A percentile compares a stretch with the other conserved stretches of the same genome.
Conservation (phyloP, 1,140 invertebrate genomes). For the honey bee (Apis mellifera) region DNA sequence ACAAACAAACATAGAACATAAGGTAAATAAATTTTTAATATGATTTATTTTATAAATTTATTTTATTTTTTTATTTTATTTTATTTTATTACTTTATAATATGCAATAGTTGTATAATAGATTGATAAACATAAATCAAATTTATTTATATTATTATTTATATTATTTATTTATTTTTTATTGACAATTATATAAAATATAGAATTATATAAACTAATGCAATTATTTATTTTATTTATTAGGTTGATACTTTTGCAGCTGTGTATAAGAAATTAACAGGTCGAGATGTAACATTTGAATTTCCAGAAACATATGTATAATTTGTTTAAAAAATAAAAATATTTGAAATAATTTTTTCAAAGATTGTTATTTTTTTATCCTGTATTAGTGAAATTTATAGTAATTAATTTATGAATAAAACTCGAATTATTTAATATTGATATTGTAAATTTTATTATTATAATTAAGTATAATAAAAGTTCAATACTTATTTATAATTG, state of each 20-base stretch:
- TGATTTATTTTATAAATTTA: background rate
- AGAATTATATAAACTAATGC: background rate
- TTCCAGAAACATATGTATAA: slow-evolving; percentile 98
- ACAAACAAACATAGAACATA: slow-evolving; percentile 99
- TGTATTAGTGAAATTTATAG: background rate
- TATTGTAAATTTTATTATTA: background rate
- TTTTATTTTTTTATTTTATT: background rate
- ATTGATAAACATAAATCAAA: background rate
- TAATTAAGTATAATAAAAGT: background rate
- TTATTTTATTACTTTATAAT: background rate
- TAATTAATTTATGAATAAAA: too few relatives aligned
- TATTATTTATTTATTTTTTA: background rate
- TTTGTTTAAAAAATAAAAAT: slow-evolving; percentile 81
- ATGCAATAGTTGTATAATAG: background rate
- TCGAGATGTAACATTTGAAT: slow-evolving; percentile 99
- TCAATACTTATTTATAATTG: background rate
- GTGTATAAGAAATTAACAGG: slow-evolving; percentile 99
- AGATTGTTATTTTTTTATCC: background rate
- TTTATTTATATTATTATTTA: background rate
- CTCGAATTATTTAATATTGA: too few relatives aligned
- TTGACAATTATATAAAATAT: background rate
- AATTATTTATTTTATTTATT: slow-evolving; percentile 67
- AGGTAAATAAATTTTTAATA: slow-evolving; percentile 84
- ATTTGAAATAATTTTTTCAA: slow-evolving; percentile 48
- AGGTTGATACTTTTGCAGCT: slow-evolving; percentile 98